phyloP scores from a whole-genome alignment of 2,797 vertebrate genomes.

The Scolopax bukidnonensis region DNA sequence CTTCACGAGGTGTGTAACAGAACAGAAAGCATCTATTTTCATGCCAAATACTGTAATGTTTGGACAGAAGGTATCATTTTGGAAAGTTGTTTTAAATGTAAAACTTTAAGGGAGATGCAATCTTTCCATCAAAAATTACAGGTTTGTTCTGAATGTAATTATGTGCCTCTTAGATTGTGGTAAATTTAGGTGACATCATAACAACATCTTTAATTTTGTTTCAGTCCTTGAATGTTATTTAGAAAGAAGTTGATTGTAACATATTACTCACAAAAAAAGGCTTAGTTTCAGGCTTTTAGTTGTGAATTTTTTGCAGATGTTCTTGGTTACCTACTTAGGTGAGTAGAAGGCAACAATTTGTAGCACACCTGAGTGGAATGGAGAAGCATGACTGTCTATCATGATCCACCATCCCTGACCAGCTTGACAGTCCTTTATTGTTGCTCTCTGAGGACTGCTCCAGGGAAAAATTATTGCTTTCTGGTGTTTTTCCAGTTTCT shows the following conservation, averaged over 20 bases:
- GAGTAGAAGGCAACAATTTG: background rate
- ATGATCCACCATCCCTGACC: background rate
- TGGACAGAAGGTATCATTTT: background rate
- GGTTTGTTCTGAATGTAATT: background rate
- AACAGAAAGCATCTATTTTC: background rate
- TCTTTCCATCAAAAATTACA: background rate
- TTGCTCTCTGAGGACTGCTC: background rate
- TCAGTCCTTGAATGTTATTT: background rate
- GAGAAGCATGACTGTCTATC: background rate
- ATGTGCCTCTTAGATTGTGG: background rate
- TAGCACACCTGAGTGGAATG: background rate
- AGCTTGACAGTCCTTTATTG: background rate
- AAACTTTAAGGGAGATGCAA: background rate
- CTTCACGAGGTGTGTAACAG: background rate
- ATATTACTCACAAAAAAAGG: background rate
- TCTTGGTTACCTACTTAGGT: background rate
- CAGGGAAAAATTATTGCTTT: background rate
- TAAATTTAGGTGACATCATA: background rate
- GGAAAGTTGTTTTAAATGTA: background rate
- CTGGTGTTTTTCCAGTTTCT: background rate
- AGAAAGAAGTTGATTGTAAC: background rate
- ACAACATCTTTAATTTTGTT: background rate
- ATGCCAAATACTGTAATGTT: background rate
- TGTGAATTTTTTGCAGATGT: background rate
- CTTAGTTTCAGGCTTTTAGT: background rate